Evolutionary conservation across 2,113 vertebrate species (phyloP).

Genomic region (Lophotis ruficrista): DNA sequence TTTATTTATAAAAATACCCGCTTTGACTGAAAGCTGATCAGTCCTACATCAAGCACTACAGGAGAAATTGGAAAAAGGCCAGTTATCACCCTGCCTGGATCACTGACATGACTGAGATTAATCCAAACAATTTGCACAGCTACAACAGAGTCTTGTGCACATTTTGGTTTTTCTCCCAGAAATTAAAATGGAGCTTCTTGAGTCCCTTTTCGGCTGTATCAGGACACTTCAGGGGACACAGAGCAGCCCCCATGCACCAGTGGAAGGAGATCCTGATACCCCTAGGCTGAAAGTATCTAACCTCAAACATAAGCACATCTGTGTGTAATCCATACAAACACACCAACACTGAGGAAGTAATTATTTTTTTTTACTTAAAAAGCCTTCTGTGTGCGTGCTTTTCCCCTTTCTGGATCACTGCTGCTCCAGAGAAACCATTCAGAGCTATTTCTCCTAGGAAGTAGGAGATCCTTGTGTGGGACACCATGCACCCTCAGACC

Average conservation of each 20-base stretch:
- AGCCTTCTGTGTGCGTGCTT: fast-evolving
- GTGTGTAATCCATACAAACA: neutral
- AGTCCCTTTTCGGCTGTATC: fast-evolving
- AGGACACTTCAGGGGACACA: neutral
- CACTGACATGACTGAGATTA: neutral
- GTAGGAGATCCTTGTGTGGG: neutral
- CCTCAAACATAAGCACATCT: neutral
- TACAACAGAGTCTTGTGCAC: neutral
- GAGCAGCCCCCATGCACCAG: neutral
- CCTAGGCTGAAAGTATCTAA: neutral
- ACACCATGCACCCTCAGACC: neutral
- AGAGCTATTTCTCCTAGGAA: neutral
- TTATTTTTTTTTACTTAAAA: neutral
- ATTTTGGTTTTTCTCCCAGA: neutral
- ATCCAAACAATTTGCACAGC: neutral
- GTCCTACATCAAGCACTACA: neutral
- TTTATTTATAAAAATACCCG: conserved; percentile 50
- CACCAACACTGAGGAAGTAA: fast-evolving
- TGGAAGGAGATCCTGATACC: neutral
- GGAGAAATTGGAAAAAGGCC: neutral
- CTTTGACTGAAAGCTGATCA: conserved; percentile 32
- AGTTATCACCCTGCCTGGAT: neutral
- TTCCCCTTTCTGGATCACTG: neutral
- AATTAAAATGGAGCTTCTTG: neutral
- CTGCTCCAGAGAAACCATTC: neutral